A percentile compares a stretch with the other conserved stretches of the same genome.
Conservation (phyloP, 2,797 vertebrate species). For the Eulemur coronatus region DNA sequence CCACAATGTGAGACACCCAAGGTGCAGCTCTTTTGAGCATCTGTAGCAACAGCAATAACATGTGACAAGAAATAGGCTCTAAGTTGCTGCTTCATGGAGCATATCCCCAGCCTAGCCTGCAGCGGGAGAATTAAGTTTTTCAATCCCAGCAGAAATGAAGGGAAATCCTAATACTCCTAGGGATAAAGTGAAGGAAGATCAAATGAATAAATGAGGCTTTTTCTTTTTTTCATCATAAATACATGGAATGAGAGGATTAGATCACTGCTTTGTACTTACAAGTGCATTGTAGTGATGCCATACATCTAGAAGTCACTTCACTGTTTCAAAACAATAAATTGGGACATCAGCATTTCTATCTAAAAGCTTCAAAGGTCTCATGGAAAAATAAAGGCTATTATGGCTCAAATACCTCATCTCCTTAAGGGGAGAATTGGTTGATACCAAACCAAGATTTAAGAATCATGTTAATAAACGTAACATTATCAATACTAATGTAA, state of each 20-base stretch:
- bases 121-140: conserved; percentile 75
- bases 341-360: neutral
- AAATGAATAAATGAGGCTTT: neutral
- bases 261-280: neutral
- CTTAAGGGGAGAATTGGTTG: neutral
- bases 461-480: neutral
- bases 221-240: neutral
- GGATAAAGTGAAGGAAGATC: conserved; percentile 45
- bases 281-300: neutral
- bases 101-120: conserved; percentile 70
- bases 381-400: neutral
- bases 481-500: neutral
- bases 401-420: neutral
- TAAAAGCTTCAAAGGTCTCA: neutral
- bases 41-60: conserved; percentile 61
- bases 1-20: conserved; percentile 56
- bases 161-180: conserved; percentile 58
- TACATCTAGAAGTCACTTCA: neutral
- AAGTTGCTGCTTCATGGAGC: conserved; percentile 75
- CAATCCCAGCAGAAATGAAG: conserved; percentile 76
- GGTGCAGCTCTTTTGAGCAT: conserved; percentile 62
- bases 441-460: neutral
- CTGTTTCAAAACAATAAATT: conserved; percentile 10
- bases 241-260: neutral
- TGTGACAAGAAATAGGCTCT: conserved; percentile 43